These are phyloP conservation scores for Eretmodus cyanostictus DNA, from an alignment of 2,113 vertebrate genomes.

Conservation along the genomic window DNA sequence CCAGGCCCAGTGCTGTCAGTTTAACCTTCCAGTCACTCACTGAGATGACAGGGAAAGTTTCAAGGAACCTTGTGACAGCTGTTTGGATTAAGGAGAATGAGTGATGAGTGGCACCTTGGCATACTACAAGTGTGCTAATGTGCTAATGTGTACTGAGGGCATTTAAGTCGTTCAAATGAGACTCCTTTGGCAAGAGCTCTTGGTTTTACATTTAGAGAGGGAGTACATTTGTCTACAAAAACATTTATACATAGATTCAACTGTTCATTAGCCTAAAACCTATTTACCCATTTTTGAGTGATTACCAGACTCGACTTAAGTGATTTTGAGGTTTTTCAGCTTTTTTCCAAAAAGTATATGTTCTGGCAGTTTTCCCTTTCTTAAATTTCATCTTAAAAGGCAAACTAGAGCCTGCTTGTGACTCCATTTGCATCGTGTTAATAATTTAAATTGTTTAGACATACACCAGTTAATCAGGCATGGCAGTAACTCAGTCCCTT, in stretches of 20 bases:
- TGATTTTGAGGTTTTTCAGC: not conserved
- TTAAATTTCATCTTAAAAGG: not conserved
- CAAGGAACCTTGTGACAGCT: conserved; percentile 5
- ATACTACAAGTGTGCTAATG: not conserved
- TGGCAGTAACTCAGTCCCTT: not conserved
- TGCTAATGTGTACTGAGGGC: not conserved
- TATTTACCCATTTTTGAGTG: not conserved
- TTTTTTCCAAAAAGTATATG: not conserved
- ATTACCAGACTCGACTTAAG: not conserved
- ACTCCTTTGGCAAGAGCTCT: not conserved
- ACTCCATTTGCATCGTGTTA: not conserved
- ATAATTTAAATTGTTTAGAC: not conserved
- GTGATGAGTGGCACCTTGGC: not conserved
- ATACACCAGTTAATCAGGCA: not conserved
- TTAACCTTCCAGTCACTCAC: conserved; percentile 32
- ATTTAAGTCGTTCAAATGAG: not conserved
- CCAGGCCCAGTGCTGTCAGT: conserved; percentile 18
- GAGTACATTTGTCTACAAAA: no score
- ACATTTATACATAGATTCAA: not conserved
- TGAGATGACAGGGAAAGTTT: conserved; percentile 23
- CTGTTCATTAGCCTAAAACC: not conserved
- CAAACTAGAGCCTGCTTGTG: not conserved
- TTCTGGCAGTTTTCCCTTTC: not conserved
- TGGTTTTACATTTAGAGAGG: not conserved
- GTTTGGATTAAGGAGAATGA: not conserved